Percentiles rank a stretch among this genome's conserved stretches.
phyloP scores from a whole-genome alignment of 2,113 vertebrate species.

The Amphiprion percula region DNA sequence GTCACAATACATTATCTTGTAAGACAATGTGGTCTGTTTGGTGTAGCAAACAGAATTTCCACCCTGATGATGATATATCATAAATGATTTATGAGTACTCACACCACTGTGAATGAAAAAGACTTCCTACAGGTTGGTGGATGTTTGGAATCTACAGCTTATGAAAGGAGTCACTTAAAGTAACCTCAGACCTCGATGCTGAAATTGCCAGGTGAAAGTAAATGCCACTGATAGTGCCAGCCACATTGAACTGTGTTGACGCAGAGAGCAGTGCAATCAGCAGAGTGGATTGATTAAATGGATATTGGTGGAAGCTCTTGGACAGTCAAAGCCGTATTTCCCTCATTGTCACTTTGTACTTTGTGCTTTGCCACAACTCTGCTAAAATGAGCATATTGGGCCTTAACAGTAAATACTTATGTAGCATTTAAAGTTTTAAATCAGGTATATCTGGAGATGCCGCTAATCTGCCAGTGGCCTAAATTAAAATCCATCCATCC shows the following conservation, averaged over 20 bases:
- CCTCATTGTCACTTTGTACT: not conserved
- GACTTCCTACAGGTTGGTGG: not conserved
- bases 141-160: not conserved
- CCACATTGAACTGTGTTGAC: not conserved
- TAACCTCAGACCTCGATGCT: conserved; percentile 1
- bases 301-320: not conserved
- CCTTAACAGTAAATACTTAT: no score
- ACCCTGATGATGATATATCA: not conserved
- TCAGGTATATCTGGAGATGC: not conserved
- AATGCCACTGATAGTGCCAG: not conserved
- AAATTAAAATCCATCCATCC: not conserved
- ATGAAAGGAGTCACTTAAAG: not conserved
- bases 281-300: not conserved
- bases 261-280: not conserved
- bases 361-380: not conserved
- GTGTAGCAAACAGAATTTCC: no score
- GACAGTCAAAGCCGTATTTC: not conserved
- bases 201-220: not conserved
- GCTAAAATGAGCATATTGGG: no score
- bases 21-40: no score
- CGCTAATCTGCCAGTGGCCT: not conserved
- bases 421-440: not conserved
- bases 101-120: not conserved
- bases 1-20: no score
- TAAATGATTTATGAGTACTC: not conserved